A percentile compares a stretch with the other conserved stretches of the same genome.
phyloP scores from a whole-genome alignment of 2,113 vertebrate genomes.

The Prunella fulvescens region DNA sequence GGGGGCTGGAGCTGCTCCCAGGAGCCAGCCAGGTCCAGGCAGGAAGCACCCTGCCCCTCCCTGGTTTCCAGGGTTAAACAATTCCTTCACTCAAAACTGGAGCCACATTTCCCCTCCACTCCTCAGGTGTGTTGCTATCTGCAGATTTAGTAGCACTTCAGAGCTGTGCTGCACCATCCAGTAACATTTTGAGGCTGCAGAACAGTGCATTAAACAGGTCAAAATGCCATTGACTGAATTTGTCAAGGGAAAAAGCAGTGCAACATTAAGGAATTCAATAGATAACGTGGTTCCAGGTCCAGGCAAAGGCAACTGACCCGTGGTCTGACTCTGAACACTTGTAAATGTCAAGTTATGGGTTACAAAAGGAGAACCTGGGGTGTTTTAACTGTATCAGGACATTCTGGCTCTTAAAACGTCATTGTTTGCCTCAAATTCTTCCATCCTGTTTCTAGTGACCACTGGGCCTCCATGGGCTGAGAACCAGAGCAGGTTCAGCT shows the following conservation, averaged over 20 bases:
- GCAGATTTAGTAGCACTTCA: background rate
- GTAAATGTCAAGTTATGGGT: background rate
- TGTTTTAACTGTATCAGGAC: background rate
- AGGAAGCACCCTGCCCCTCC: background rate
- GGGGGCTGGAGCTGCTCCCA: background rate
- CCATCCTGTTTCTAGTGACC: background rate
- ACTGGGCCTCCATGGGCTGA: background rate
- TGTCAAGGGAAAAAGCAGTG: background rate
- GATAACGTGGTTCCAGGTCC: background rate
- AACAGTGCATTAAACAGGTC: background rate
- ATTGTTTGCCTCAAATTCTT: background rate
- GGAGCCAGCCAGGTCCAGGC: background rate
- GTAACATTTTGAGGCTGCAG: background rate
- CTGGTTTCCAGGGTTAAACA: background rate
- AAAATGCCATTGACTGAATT: background rate
- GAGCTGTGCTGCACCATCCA: background rate
- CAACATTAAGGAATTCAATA: background rate
- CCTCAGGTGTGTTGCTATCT: background rate
- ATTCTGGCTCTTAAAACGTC: background rate
- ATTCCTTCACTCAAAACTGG: background rate
- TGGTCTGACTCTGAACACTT: background rate
- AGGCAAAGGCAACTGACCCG: background rate
- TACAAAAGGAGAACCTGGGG: background rate
- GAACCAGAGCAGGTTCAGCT: background rate
- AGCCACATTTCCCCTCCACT: background rate